These are phyloP conservation scores for zebrafish (Danio rerio) DNA, from an alignment of 2,113 vertebrate genomes.

Conservation along the genomic window GRCz12tu NC_133190.1:31872501-31873000, in stretches of 20 bases:
- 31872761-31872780: neutral
- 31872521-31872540: no score
- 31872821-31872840: neutral
- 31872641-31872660: neutral
- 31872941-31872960: constrained; percentile 79
- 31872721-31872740: constrained; percentile 69
- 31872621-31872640: neutral
- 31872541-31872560: neutral
- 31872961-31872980: neutral
- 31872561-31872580: neutral
- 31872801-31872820: neutral
- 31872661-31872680: constrained; percentile 76
- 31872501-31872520: no score
- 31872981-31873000: neutral
- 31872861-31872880: constrained; percentile 86
- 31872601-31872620: neutral
- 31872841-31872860: constrained; percentile 70
- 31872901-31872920: constrained; percentile 86
- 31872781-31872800: neutral
- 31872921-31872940: constrained; percentile 88
- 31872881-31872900: constrained; percentile 86
- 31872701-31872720: constrained; percentile 73
- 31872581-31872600: neutral
- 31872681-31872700: constrained; percentile 75
- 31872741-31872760: constrained; percentile 85